Evolutionary conservation across 2,113 vertebrate species (phyloP).

Genomic region (Corydoras maculifer): DNA sequence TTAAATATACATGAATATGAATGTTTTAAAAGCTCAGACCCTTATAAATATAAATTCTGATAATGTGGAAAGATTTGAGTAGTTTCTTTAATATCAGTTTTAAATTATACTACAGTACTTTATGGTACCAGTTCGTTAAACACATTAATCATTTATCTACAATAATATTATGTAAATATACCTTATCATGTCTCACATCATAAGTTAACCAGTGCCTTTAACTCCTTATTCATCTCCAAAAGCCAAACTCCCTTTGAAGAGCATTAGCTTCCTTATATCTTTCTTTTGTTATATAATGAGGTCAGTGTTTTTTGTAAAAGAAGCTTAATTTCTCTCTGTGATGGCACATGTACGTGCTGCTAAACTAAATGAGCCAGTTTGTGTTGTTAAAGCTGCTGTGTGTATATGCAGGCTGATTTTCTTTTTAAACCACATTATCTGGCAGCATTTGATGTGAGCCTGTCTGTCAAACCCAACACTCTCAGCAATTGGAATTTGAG

Average conservation of each 20-base stretch:
- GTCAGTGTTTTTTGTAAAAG: constrained; percentile 14
- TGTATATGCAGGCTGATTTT: constrained; percentile 18
- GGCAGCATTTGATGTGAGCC: constrained; percentile 40
- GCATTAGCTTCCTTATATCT: constrained; percentile 10
- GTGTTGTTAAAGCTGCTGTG: constrained; percentile 20
- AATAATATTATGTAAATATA: too few species aligned
- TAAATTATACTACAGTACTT: too few species aligned
- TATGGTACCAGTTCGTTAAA: too few species aligned
- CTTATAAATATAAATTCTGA: too few species aligned
- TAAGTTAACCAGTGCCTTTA: too few species aligned
- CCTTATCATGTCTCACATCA: too few species aligned
- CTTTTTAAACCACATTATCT: constrained; percentile 40
- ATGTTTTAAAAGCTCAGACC: too few species aligned
- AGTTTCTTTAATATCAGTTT: too few species aligned
- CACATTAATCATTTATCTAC: too few species aligned
- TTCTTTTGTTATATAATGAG: constrained; percentile 15
- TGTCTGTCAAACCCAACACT: constrained; percentile 37
- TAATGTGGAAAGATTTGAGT: too few species aligned
- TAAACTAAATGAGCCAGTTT: constrained; percentile 36
- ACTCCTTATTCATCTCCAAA: too few species aligned
- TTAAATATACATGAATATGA: constrained; percentile 17
- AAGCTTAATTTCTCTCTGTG: constrained; percentile 14
- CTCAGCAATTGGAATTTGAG: constrained; percentile 39
- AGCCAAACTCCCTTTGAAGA: too few species aligned
- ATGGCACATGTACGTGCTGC: constrained; percentile 30